phyloP scores from a whole-genome alignment of 2,113 vertebrate species.

The Megaleporinus macrocephalus region DNA sequence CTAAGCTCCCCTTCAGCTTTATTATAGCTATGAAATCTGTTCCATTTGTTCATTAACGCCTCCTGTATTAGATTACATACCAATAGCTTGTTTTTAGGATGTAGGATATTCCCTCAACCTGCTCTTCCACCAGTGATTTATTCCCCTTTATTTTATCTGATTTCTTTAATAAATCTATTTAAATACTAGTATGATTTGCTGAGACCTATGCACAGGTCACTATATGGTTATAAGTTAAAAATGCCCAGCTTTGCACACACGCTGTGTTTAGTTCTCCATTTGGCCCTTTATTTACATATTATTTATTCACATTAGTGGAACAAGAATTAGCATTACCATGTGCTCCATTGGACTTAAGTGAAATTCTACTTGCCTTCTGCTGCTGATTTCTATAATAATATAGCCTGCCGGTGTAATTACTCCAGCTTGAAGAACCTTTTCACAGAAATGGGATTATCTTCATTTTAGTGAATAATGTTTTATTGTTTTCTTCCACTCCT shows the following conservation, averaged over 20 bases:
- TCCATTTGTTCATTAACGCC: slow-evolving; percentile 8
- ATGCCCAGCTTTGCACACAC: neutral
- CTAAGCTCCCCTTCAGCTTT: neutral
- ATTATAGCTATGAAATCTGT: slow-evolving; percentile 20
- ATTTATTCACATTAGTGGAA: neutral
- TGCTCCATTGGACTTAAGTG: slow-evolving; percentile 22
- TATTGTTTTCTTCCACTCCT: neutral
- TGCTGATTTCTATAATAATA: slow-evolving; percentile 14
- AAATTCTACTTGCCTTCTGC: neutral
- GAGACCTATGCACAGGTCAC: neutral
- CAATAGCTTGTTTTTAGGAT: neutral
- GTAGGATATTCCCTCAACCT: neutral
- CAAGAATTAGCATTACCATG: neutral
- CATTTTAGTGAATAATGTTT: slow-evolving; percentile 26
- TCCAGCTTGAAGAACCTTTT: slow-evolving; percentile 28
- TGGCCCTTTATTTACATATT: slow-evolving; percentile 9
- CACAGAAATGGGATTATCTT: slow-evolving; percentile 26
- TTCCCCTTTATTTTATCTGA: neutral
- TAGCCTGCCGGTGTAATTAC: neutral
- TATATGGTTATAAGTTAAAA: slow-evolving; percentile 1
- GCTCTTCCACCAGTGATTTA: neutral
- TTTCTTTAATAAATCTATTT: neutral
- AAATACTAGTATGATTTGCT: neutral
- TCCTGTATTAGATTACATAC: slow-evolving; percentile 6
- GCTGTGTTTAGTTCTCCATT: neutral